A percentile compares a stretch with the other conserved stretches of the same genome.
phyloP scores from a whole-genome alignment of 37 sponge, comb jelly and placozoan species.

The Cladorhizidae sp. region DNA sequence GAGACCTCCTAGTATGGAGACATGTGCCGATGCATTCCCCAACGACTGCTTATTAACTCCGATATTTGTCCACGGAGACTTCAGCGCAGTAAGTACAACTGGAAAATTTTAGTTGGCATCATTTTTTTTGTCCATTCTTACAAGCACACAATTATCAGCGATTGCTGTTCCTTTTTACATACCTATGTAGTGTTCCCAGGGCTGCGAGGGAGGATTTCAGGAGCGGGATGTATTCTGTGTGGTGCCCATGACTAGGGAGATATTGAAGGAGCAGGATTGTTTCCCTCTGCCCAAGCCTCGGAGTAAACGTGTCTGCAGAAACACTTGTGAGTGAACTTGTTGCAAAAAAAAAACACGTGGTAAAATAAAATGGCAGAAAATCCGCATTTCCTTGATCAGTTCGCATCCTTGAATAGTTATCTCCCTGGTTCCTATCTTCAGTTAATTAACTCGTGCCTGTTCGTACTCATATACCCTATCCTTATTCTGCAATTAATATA shows the following conservation, averaged over 20 bases:
- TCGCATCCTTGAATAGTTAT: too few species aligned
- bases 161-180: background rate
- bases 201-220: background rate
- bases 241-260: conserved; percentile 2
- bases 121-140: background rate
- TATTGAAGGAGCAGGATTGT: background rate
- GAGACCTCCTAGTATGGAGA: background rate
- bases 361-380: too few species aligned
- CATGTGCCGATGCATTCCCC: background rate
- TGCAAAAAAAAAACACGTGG: background rate
- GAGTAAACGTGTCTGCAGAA: background rate
- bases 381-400: too few species aligned
- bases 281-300: background rate
- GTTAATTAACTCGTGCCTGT: too few species aligned
- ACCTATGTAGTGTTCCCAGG: conserved; percentile 5
- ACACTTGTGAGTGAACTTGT: conserved; percentile 8
- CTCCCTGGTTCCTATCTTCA: too few species aligned
- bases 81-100: background rate
- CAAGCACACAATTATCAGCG: too few species aligned
- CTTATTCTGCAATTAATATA: too few species aligned
- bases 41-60: background rate
- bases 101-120: background rate
- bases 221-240: background rate
- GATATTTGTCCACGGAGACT: background rate
- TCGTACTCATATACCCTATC: too few species aligned